Evolutionary conservation across 2,113 vertebrate species (phyloP).

Genomic region (Oryzias javanicus): DNA sequence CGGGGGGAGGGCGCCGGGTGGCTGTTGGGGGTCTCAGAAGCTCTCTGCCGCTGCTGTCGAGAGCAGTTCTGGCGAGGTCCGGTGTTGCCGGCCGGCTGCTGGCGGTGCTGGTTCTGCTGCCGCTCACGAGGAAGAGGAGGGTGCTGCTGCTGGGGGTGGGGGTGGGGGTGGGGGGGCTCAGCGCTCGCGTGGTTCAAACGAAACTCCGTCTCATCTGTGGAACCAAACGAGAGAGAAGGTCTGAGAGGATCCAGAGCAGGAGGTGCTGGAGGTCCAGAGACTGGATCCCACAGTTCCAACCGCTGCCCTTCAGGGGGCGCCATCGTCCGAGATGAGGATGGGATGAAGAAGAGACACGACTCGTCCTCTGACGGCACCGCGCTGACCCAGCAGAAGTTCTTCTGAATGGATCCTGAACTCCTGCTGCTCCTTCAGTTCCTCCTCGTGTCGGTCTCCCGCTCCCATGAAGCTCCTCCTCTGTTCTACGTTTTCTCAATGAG

Average conservation of each 20-base stretch:
- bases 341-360: too few species aligned
- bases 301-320: too few species aligned
- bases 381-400: too few species aligned
- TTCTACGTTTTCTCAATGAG: too few species aligned
- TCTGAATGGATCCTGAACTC: too few species aligned
- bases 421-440: too few species aligned
- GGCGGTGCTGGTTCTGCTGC: neutral
- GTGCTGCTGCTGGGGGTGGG: neutral
- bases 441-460: too few species aligned
- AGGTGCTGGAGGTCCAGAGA: neutral
- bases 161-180: neutral
- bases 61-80: constrained; percentile 36
- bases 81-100: constrained; percentile 52
- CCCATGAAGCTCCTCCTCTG: too few species aligned
- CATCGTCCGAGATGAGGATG: too few species aligned
- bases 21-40: neutral
- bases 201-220: constrained; percentile 55
- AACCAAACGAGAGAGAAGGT: neutral
- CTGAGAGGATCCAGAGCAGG: neutral
- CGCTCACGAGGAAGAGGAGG: neutral
- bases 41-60: constrained; percentile 4
- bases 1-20: constrained; percentile 27
- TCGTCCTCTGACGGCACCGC: too few species aligned
- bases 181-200: constrained; percentile 23
- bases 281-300: too few species aligned